Evolutionary conservation across 2,113 vertebrate species (phyloP), one percentile per base, ranked within the genome.

Genomic region (Plecotus auritus): DNA sequence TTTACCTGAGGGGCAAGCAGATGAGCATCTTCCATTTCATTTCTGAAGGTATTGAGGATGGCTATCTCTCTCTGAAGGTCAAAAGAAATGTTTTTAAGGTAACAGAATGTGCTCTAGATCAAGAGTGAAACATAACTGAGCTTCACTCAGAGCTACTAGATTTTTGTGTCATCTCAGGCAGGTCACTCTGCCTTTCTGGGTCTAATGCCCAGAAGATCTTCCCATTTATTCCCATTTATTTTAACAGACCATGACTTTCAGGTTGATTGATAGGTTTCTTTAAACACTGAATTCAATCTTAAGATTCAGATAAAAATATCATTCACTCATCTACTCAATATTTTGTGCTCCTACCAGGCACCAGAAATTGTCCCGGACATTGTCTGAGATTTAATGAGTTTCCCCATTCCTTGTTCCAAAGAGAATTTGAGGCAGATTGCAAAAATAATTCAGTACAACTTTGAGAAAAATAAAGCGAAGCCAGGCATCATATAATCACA

Each of bases 381-480:
- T 78, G 40, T 54, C 42, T 95, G 26, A 81, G 47, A 69, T n/a
- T 95, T 85, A 76, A 69, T 59, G 84, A 76, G 9, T 92, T 73
- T 84, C 23, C 6, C 23, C 61, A 47, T 54, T 87, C 12, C 22
- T 94, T 73, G 4, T 67, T 89, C 26, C 45, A 90, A 84, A 94
- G 26, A 87, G 23, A 97, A 93, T 69, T 16, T 94, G 85, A 69
- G 40, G 4, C 28, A 67, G 20, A 13, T 88, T 94, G 26, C 32
- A 42, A 51, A 69, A 87, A 80, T 83, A 94, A 90, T 91, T 85
- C 40, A 78, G 47, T 42, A 70, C 0, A 89, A 76, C 56, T 80
- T 78, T 54, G 11, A 89, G 49, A 61, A 93, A 93, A 93, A 54
- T 74, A 85, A 83, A 91, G 9, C 32, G 3, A 95, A 92, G 95